Conservation (phyloP, 2,888 invertebrate genomes). For the Oxyteleia sp. region DNA sequence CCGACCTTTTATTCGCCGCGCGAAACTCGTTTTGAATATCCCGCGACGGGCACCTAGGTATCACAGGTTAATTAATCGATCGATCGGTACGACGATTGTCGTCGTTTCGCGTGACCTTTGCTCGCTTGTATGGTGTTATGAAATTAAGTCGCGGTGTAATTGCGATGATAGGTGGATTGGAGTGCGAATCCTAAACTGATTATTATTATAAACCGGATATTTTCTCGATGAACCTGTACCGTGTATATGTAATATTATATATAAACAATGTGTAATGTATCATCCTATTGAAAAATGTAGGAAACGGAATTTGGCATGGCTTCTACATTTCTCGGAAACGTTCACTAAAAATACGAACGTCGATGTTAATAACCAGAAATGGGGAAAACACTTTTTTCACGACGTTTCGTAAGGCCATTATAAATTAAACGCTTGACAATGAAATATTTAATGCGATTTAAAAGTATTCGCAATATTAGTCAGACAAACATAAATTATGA, state of each 20-base stretch:
- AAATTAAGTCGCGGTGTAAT: slow-evolving; percentile 43
- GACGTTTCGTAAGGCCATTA: background rate
- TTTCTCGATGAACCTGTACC: too few relatives aligned
- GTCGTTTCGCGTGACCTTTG: slow-evolving; percentile 51
- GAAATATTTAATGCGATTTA: slow-evolving; percentile 18
- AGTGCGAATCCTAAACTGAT: background rate
- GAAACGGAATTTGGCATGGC: slow-evolving; percentile 60
- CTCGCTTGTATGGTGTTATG: slow-evolving; percentile 42
- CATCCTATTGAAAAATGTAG: slow-evolving; percentile 65
- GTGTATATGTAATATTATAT: too few relatives aligned
- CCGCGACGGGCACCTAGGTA: background rate
- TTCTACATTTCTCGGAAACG: slow-evolving; percentile 49
- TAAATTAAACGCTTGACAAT: slow-evolving; percentile 23
- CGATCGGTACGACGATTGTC: slow-evolving; percentile 54
- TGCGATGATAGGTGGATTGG: background rate
- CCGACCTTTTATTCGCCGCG: slow-evolving; percentile 60
- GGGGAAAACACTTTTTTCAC: slow-evolving; percentile 32
- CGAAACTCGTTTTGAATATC: slow-evolving; percentile 61
- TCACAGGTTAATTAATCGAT: slow-evolving; percentile 62
- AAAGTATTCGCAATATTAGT: slow-evolving; percentile 46
- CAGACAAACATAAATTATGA: slow-evolving; percentile 43
- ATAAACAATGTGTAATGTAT: too few relatives aligned
- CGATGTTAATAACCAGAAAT: slow-evolving; percentile 22
- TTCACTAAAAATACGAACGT: slow-evolving; percentile 45
- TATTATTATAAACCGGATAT: background rate